phyloP scores from a whole-genome alignment of 2,888 invertebrate genomes.

The Lissocephala sabroskyi region DNA sequence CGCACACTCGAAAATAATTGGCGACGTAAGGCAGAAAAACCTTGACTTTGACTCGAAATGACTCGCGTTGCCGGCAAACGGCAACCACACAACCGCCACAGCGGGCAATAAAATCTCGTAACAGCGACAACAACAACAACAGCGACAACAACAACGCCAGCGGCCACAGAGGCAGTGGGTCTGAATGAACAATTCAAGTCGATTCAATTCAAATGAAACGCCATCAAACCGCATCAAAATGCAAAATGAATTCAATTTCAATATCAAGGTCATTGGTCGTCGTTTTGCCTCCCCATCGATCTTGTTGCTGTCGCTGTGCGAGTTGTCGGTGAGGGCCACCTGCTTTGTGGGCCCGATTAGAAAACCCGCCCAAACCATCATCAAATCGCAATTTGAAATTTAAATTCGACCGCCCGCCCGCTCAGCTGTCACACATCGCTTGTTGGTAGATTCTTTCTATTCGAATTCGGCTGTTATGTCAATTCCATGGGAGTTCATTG shows the following conservation, averaged over 20 bases:
- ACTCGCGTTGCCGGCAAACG: slow-evolving; percentile 55
- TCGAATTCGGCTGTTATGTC: slow-evolving; percentile 16
- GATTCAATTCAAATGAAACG: not conserved
- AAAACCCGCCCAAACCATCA: too few species aligned
- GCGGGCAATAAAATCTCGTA: too few species aligned
- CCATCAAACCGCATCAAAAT: not conserved
- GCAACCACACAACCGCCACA: too few species aligned
- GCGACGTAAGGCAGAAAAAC: slow-evolving; percentile 69
- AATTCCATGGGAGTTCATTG: slow-evolving; percentile 35
- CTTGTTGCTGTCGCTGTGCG: too few species aligned
- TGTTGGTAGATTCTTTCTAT: not conserved
- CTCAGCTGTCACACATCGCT: slow-evolving; percentile 4
- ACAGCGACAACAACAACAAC: slow-evolving; percentile 8
- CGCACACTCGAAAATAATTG: slow-evolving; percentile 40
- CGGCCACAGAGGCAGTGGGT: not conserved
- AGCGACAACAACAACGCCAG: slow-evolving; percentile 18
- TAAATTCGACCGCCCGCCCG: slow-evolving; percentile 30
- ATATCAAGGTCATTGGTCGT: slow-evolving; percentile 63
- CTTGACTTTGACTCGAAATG: slow-evolving; percentile 73
- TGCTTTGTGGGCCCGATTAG: too few species aligned
- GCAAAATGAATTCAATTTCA: slow-evolving; percentile 55
- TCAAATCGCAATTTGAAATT: slow-evolving; percentile 34
- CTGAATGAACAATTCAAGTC: too few species aligned
- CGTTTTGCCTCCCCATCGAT: too few species aligned
- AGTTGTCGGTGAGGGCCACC: too few species aligned